phyloP scores from a whole-genome alignment of 2,797 vertebrate species.

The Zenarchopterus dispar region DNA sequence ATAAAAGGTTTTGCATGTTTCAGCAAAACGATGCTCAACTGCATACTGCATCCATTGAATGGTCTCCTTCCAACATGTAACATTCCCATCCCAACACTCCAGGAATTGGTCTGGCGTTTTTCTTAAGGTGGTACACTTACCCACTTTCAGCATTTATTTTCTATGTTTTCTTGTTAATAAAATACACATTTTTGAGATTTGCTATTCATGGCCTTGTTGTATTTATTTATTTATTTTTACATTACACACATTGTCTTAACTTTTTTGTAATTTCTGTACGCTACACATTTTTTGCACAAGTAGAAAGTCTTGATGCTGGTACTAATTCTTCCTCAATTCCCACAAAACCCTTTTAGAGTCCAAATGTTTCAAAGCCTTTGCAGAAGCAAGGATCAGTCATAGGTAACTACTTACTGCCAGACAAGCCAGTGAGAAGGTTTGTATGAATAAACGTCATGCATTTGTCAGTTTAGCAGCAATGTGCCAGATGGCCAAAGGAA shows the following conservation, averaged over 20 bases:
- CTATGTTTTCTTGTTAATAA: no score
- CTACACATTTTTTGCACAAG: not conserved
- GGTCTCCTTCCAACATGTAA: no score
- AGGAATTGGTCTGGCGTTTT: no score
- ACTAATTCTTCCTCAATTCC: slow-evolving; percentile 56
- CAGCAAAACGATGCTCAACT: no score
- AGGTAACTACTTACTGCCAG: slow-evolving; percentile 82
- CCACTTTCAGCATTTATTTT: no score
- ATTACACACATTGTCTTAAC: not conserved
- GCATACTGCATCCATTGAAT: no score
- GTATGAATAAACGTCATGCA: slow-evolving; percentile 36
- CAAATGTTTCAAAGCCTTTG: slow-evolving; percentile 73
- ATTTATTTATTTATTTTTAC: not conserved
- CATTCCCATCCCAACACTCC: no score
- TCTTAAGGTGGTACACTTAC: no score
- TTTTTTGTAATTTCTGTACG: not conserved
- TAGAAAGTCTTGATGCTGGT: slow-evolving; percentile 27
- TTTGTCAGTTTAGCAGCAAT: slow-evolving; percentile 16
- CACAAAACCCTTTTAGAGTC: slow-evolving; percentile 73
- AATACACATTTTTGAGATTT: no score
- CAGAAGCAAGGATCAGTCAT: slow-evolving; percentile 86
- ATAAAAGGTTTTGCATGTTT: no score
- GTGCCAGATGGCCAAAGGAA: not conserved
- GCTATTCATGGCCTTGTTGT: not conserved
- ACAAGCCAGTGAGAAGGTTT: slow-evolving; percentile 83